Evolutionary conservation across 2,888 invertebrate genomes (phyloP).

Genomic region (Andrena flavipes): DNA sequence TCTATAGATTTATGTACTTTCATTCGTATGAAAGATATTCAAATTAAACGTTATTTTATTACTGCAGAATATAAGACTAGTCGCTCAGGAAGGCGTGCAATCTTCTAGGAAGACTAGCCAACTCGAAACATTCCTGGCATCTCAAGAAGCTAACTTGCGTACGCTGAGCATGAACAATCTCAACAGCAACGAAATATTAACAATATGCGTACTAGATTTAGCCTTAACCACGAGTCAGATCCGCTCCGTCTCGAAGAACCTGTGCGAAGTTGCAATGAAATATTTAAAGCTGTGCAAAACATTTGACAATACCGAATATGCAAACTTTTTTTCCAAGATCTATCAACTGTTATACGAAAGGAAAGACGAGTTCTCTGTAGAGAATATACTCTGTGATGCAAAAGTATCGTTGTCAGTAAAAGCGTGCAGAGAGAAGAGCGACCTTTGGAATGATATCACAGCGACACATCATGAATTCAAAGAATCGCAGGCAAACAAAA

Average conservation of each 20-base stretch:
- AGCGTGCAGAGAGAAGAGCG: slow-evolving; percentile 72
- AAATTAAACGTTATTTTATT: not conserved
- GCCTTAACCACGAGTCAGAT: slow-evolving; percentile 77
- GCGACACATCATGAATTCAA: slow-evolving; percentile 59
- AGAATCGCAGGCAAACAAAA: slow-evolving; percentile 43
- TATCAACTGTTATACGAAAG: slow-evolving; percentile 73
- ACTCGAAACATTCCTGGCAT: slow-evolving; percentile 81
- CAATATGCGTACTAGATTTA: slow-evolving; percentile 79
- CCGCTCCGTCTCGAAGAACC: slow-evolving; percentile 72
- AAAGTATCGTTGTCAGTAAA: slow-evolving; percentile 72
- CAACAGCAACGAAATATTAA: slow-evolving; percentile 74
- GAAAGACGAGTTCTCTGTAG: slow-evolving; percentile 65
- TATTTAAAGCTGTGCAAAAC: slow-evolving; percentile 74
- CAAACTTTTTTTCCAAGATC: slow-evolving; percentile 73
- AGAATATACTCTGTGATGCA: slow-evolving; percentile 74
- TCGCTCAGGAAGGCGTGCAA: slow-evolving; percentile 78
- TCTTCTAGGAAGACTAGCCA: slow-evolving; percentile 78
- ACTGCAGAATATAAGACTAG: slow-evolving; percentile 79
- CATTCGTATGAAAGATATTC: not conserved
- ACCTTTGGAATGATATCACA: slow-evolving; percentile 75
- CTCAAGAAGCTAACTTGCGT: slow-evolving; percentile 76
- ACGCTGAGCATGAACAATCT: slow-evolving; percentile 62
- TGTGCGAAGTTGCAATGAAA: slow-evolving; percentile 80
- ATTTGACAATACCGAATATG: slow-evolving; percentile 69
- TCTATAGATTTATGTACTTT: not conserved